Conservation (phyloP, 1,140 invertebrate species). For the Matsumurasca onukii region DNA sequence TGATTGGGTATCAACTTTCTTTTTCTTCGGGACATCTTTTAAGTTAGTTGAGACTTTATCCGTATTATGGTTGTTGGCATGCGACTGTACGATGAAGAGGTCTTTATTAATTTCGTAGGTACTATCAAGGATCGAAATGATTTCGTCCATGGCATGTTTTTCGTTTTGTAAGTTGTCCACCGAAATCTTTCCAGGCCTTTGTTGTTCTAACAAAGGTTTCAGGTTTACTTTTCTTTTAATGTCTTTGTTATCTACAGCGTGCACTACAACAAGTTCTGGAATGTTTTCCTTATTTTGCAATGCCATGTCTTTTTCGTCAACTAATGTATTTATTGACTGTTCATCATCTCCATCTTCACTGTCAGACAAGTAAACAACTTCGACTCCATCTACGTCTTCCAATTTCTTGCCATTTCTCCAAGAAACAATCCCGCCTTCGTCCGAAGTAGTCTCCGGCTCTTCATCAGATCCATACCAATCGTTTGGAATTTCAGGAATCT, state of each 20-base stretch:
- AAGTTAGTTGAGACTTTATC: too few relatives aligned
- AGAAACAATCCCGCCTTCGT: conserved; percentile 37
- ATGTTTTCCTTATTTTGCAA: not conserved
- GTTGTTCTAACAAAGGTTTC: not conserved
- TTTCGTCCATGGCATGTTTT: conserved; percentile 23
- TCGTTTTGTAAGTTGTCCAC: not conserved
- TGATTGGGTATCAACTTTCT: too few relatives aligned
- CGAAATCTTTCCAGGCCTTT: not conserved
- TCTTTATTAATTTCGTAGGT: conserved; percentile 29
- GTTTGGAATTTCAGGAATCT: conserved; percentile 33
- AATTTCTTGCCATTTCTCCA: conserved; percentile 37
- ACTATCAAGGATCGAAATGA: conserved; percentile 11
- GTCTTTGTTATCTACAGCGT: not conserved
- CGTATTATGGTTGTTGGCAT: too few relatives aligned
- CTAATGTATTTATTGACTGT: not conserved
- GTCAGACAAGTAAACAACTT: conserved; percentile 27
- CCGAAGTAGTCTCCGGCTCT: conserved; percentile 23
- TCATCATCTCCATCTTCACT: conserved; percentile 15
- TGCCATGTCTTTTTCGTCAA: too few relatives aligned
- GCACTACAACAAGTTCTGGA: conserved; percentile 21
- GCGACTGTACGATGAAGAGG: not conserved
- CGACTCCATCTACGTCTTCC: conserved; percentile 36
- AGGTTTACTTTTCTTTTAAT: not conserved
- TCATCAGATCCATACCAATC: conserved; percentile 32
- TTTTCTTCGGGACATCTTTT: too few relatives aligned